Base-by-base conservation (phyloP, 2,888 invertebrate genomes). In the Thecocarcelia acutangulata region DNA sequence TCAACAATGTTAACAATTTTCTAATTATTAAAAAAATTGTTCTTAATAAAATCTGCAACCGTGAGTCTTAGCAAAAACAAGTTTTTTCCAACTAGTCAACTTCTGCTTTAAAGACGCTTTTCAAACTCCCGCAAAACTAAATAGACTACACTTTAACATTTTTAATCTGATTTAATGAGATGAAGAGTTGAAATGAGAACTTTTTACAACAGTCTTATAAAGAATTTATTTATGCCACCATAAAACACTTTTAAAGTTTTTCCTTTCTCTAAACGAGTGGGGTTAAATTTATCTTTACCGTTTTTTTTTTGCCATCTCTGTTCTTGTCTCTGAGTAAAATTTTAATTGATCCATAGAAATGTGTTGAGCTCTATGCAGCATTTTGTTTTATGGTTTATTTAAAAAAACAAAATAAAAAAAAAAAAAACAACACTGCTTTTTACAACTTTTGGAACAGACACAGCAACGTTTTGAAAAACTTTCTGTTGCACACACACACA, bases 321-420 rank as follows among this genome's bases (percentile, higher is more conserved):
- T 48, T 59, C 48, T 3, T 56, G 63, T 13, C 17, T 37, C 3
- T 50, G 59, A 50, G 50, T 56, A 15, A 64, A 56, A 56, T 74
- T 74, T 74, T 74, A 74, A 64, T 74, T 74, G 74, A 64, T 64
- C 56, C 40, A 58, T 24, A 21, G 24, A 74, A 74, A n/a, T 61
- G 61, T 61, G 28, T 72, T 40, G 42, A 72, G 50, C 21, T 61
- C n/a, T 52, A 9, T 28, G 61, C 61, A 37, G 42, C 15, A 61
- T 72, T 52, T 50, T 28, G 17, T 9, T n/a, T 42, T 48, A 12
- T 46, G 13, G 44, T 21, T 44, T 24, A 28, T 13, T 4, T 13
- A 40, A 24, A 24, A 24, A 24, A 2, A 24, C 2, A 33, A 33
- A 8, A 33, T 3, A 33, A 9, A 4, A 15, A 11, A 28, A 46